Conservation (phyloP, 2,888 invertebrate species). For the Poecilus cupreus region DNA sequence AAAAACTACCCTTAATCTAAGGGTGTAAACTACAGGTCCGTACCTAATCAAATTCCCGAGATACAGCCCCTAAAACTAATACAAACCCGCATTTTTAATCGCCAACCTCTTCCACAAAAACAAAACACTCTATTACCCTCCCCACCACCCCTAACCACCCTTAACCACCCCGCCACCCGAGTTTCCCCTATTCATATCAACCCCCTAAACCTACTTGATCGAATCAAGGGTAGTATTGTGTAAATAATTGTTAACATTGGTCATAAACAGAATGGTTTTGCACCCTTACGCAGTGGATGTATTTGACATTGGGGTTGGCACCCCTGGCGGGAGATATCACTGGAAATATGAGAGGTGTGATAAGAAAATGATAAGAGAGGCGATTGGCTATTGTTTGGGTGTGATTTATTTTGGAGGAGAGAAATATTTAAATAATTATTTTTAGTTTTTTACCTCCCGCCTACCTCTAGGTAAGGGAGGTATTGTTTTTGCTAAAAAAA, state of each 20-base stretch:
- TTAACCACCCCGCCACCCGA: not conserved
- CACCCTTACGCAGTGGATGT: not conserved
- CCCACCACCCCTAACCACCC: too few species aligned
- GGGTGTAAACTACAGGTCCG: too few species aligned
- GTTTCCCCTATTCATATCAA: not conserved
- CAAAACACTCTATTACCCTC: too few species aligned
- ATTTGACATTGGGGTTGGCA: not conserved
- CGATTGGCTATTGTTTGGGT: not conserved
- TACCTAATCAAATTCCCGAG: too few species aligned
- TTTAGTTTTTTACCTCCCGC: not conserved
- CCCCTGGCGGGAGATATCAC: not conserved
- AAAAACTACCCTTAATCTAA: too few species aligned
- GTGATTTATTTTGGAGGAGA: not conserved
- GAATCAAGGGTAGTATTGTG: constrained; percentile 8
- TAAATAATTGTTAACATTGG: constrained; percentile 16
- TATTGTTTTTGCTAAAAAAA: too few species aligned
- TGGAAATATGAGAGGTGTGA: not conserved
- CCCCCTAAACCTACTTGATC: not conserved
- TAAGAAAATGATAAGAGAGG: constrained; percentile 5
- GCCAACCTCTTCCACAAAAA: too few species aligned
- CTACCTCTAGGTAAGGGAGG: too few species aligned
- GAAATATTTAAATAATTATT: too few species aligned
- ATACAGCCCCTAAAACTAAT: too few species aligned
- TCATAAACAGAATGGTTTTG: not conserved
- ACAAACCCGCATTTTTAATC: too few species aligned